Percentiles rank a stretch among this genome's conserved stretches.
Evolutionary conservation across 2,797 vertebrate genomes (phyloP).

Genomic region (Apodemus agrarius): DNA sequence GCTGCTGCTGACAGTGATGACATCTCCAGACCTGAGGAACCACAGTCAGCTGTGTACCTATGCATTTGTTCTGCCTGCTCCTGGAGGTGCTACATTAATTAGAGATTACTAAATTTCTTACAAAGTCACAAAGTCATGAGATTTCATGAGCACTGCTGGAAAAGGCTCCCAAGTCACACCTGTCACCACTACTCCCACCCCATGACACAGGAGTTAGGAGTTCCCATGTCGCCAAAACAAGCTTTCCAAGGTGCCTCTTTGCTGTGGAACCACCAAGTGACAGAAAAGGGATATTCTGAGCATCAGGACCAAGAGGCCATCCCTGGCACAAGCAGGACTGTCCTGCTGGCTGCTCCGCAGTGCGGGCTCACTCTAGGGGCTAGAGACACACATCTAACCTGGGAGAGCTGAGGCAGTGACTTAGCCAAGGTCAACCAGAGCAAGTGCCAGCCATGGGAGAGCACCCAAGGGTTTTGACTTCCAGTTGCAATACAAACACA

Average conservation of each 20-base stretch:
- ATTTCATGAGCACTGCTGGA: background rate
- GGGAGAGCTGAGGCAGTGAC: slow-evolving; percentile 23
- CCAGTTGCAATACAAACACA: slow-evolving; percentile 3
- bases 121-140: background rate
- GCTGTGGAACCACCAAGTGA: background rate
- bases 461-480: slow-evolving; percentile 46
- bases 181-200: background rate
- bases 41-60: background rate
- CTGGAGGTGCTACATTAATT: background rate
- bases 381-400: background rate
- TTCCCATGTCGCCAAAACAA: background rate
- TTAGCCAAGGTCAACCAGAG: slow-evolving; percentile 52
- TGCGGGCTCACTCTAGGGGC: background rate
- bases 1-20: background rate
- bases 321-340: background rate
- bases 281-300: background rate
- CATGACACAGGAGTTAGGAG: background rate
- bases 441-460: slow-evolving; percentile 13
- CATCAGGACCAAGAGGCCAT: background rate
- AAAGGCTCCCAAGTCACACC: background rate
- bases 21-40: background rate
- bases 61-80: background rate
- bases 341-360: background rate
- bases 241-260: background rate
- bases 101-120: background rate